A percentile compares a stretch with the other conserved stretches of the same genome.
Evolutionary conservation across 2,113 vertebrate genomes (phyloP).

Genomic region (Ceyx melanurus): DNA sequence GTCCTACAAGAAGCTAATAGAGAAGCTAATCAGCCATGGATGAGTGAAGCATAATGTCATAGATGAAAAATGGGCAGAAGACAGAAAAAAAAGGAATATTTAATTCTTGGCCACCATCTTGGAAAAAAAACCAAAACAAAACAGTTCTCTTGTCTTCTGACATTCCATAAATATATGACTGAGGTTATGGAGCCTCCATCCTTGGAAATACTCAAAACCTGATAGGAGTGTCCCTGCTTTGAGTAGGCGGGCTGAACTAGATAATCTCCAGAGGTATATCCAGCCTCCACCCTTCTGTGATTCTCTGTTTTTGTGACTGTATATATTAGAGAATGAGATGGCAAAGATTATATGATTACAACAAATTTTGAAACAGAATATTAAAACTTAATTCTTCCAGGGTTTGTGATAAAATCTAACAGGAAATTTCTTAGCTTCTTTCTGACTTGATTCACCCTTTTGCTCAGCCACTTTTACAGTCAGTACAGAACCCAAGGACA

Average conservation of each 20-base stretch:
- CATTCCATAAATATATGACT: neutral
- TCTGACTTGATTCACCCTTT: neutral
- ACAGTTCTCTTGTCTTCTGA: neutral
- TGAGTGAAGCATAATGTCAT: neutral
- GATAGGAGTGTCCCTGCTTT: neutral
- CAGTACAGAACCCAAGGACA: neutral
- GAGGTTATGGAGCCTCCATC: neutral
- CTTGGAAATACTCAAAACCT: neutral
- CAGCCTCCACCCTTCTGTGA: neutral
- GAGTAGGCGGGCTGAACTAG: neutral
- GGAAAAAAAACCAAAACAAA: neutral
- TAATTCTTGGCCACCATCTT: neutral
- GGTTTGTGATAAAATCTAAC: neutral
- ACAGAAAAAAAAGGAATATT: neutral
- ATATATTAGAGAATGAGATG: neutral
- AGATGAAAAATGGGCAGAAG: constrained; percentile 9
- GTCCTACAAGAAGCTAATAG: neutral
- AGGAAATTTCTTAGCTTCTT: neutral
- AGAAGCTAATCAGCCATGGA: constrained; percentile 2
- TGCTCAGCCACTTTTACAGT: neutral
- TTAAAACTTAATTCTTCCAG: neutral
- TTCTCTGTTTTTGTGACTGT: neutral
- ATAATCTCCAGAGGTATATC: neutral
- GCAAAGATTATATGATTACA: neutral
- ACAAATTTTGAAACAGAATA: neutral